These are phyloP conservation scores for Orussus abietinus DNA, from an alignment of 1,140 invertebrate species.

Conservation along the genomic window DNA sequence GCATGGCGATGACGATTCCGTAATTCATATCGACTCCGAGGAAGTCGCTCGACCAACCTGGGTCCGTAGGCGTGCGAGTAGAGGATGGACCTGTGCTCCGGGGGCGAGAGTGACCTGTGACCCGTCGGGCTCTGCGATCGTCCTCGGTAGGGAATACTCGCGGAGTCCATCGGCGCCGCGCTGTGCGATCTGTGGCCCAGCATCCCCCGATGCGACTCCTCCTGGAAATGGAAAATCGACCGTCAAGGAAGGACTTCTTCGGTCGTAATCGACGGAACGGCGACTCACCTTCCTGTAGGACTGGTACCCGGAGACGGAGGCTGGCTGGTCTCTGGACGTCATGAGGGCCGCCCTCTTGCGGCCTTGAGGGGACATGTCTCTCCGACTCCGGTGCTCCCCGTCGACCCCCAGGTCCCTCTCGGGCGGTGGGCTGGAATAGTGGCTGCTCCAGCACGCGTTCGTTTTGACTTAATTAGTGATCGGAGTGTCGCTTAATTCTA, in stretches of 20 bases:
- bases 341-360: constrained; percentile 67
- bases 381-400: constrained; percentile 58
- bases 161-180: constrained; percentile 72
- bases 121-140: constrained; percentile 61
- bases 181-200: constrained; percentile 61
- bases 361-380: constrained; percentile 75
- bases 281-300: constrained; percentile 48
- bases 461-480: constrained; percentile 22
- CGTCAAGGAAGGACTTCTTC: not conserved
- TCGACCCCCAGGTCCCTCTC: constrained; percentile 57
- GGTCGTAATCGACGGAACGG: not conserved
- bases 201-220: constrained; percentile 53
- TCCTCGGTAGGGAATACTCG: constrained; percentile 58
- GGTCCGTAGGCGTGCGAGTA: constrained; percentile 45
- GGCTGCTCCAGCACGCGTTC: constrained; percentile 44
- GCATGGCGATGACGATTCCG: not conserved
- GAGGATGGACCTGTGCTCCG: constrained; percentile 64
- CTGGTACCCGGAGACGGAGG: constrained; percentile 47
- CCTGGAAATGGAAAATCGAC: constrained; percentile 32
- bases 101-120: constrained; percentile 71
- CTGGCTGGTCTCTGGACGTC: constrained; percentile 55
- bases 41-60: constrained; percentile 31
- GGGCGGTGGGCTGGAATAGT: constrained; percentile 60
- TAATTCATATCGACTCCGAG: constrained; percentile 6
- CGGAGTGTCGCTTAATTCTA: constrained; percentile 23